A percentile compares a stretch with the other conserved stretches of the same genome.
Evolutionary conservation across 2,888 invertebrate genomes (phyloP).

Genomic region (Macrosiphum euphorbiae): DNA sequence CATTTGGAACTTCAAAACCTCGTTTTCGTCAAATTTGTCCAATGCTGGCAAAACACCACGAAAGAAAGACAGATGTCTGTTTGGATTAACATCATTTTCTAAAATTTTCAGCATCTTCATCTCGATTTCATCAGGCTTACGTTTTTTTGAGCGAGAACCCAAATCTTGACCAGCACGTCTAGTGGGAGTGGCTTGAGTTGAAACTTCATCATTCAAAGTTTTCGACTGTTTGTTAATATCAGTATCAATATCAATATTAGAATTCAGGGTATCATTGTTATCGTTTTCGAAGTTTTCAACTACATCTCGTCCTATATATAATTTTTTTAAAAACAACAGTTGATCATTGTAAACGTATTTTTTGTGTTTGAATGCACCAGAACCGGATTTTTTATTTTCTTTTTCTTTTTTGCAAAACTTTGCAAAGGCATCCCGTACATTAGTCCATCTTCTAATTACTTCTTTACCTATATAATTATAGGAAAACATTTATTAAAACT

Average conservation of each 20-base stretch:
- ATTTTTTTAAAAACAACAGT: constrained; percentile 59
- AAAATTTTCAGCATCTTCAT: constrained; percentile 21
- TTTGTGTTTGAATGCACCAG: constrained; percentile 58
- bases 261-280: not conserved
- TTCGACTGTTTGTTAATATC: constrained; percentile 31
- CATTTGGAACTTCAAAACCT: constrained; percentile 66
- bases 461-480: constrained; percentile 54
- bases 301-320: not conserved
- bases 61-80: constrained; percentile 64
- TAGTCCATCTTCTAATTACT: constrained; percentile 62
- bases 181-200: not conserved
- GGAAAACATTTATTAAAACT: not conserved
- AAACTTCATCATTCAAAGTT: constrained; percentile 12
- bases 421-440: constrained; percentile 60
- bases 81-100: constrained; percentile 31
- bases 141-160: constrained; percentile 41
- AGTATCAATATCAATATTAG: constrained; percentile 1
- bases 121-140: constrained; percentile 19
- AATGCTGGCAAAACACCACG: constrained; percentile 65
- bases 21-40: constrained; percentile 65
- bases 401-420: constrained; percentile 25
- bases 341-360: constrained; percentile 65
- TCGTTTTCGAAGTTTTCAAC: constrained; percentile 28
- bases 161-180: constrained; percentile 25
- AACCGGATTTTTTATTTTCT: constrained; percentile 54